Base-by-base conservation (phyloP, 2,888 invertebrate species). In the Scrobipalpa costella region DNA sequence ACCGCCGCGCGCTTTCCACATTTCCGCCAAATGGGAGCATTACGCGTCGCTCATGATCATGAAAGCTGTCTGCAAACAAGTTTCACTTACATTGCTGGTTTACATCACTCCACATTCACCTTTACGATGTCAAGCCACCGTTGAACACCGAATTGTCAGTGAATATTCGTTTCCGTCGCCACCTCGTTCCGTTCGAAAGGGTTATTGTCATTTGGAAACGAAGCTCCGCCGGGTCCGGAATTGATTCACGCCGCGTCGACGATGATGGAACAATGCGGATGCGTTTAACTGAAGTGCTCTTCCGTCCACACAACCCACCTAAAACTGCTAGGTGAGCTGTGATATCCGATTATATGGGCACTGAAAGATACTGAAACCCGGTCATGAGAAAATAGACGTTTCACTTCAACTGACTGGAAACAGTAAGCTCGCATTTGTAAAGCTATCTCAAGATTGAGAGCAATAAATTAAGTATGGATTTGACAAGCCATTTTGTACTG, bases 191-290 rank as follows among this genome's bases (percentile, higher is more conserved):
- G 15, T n/a, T 5, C 27, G 34, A 55, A 55, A 55, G 55, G 55
- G 73, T 73, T 73, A 73, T 72, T 75, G 72, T 73, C 77, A 77
- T 77, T 74, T 68, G 67, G 64, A 59, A 36, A 34, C 38, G 61
- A 40, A 65, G 66, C 75, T n/a, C 55, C 34, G 34, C 71, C 74
- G 72, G 76, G 78, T 71, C 74, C 73, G 76, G 78, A 83, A 81
- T 80, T 81, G 82, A 84, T 83, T 83, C 80, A 72, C 74, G 71
- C 69, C 36, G 65, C 47, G 65, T 60, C 63, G 63, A 83, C 79
- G 80, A 76, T 83, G 78, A 85, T 85, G 83, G 84, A 79, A 79
- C 81, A 78, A 79, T 84, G 83, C 80, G 73, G 81, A 77, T 80
- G 80, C 78, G 80, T 83, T 84, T 80, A 81, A 71, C 72, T 73